Conservation (phyloP, 2,888 invertebrate genomes). For the Hydrotaea diabolus region DNA sequence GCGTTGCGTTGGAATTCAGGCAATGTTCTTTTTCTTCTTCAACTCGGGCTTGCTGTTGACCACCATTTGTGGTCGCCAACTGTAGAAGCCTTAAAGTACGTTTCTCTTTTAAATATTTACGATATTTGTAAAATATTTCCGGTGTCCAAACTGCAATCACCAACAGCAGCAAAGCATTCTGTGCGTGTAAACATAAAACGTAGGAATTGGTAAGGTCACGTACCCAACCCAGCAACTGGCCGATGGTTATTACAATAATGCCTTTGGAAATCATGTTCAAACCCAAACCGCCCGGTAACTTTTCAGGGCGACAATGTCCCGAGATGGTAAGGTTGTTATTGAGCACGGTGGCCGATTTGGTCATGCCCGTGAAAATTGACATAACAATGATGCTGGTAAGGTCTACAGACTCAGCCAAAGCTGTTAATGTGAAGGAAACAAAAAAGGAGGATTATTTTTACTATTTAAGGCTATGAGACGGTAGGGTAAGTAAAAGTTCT, state of each 20-base stretch:
- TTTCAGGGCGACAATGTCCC: slow-evolving; percentile 84
- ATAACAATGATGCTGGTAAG: slow-evolving; percentile 82
- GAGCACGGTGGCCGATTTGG: slow-evolving; percentile 88
- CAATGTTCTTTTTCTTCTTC: slow-evolving; percentile 21
- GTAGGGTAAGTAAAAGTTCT: not conserved
- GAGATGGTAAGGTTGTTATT: slow-evolving; percentile 87
- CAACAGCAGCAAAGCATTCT: slow-evolving; percentile 83
- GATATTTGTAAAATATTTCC: slow-evolving; percentile 82
- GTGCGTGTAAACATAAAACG: slow-evolving; percentile 84
- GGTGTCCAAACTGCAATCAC: slow-evolving; percentile 84
- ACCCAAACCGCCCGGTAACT: slow-evolving; percentile 86
- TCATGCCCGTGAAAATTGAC: slow-evolving; percentile 85
- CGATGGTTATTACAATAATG: slow-evolving; percentile 85
- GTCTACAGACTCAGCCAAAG: slow-evolving; percentile 84
- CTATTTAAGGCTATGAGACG: not conserved
- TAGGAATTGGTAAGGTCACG: slow-evolving; percentile 86
- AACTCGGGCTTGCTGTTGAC: slow-evolving; percentile 21
- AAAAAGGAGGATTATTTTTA: not conserved
- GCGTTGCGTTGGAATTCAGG: slow-evolving; percentile 9
- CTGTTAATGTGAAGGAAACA: slow-evolving; percentile 74
- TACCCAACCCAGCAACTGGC: slow-evolving; percentile 85
- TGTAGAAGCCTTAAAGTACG: slow-evolving; percentile 6
- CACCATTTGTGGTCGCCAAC: not conserved
- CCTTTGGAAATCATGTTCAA: slow-evolving; percentile 88
- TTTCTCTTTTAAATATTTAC: slow-evolving; percentile 72